Evolutionary conservation across 2,888 invertebrate genomes (phyloP).

Genomic region (Eudasyphora cyanicolor): DNA sequence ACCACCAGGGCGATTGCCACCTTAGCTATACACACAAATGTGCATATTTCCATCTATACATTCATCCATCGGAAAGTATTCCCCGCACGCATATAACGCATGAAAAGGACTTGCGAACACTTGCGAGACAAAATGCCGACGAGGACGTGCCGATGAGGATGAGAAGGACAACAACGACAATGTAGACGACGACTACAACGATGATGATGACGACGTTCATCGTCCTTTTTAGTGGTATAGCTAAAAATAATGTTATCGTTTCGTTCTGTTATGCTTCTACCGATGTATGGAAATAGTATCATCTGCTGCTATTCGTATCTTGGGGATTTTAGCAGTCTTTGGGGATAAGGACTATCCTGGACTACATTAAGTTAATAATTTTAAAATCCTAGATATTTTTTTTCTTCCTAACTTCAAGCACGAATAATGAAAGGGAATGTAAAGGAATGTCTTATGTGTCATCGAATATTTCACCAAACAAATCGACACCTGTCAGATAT

Average conservation of each 20-base stretch:
- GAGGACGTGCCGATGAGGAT: constrained; percentile 3
- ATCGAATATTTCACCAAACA: no score
- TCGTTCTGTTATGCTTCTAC: constrained; percentile 2
- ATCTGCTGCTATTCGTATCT: no score
- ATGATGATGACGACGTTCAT: constrained; percentile 32
- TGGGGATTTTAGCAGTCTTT: neutral
- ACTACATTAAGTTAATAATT: neutral
- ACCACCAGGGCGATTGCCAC: neutral
- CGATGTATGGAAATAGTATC: constrained; percentile 2
- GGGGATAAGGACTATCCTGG: neutral
- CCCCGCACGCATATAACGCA: constrained; percentile 7
- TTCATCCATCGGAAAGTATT: no score
- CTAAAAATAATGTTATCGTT: constrained; percentile 26
- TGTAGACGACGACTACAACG: constrained; percentile 24
- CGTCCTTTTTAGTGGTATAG: constrained; percentile 20
- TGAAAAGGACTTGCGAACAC: neutral
- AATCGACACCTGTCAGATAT: no score
- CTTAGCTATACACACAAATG: neutral
- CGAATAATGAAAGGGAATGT: no score
- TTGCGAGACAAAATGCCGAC: constrained; percentile 9
- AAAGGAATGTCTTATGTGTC: no score
- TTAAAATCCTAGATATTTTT: no score
- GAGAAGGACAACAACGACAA: constrained; percentile 39
- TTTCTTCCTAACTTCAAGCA: no score
- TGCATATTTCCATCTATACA: neutral